These are phyloP conservation scores for Sympetrum striolatum DNA, from an alignment of 2,888 invertebrate species.

Conservation along the genomic window DNA sequence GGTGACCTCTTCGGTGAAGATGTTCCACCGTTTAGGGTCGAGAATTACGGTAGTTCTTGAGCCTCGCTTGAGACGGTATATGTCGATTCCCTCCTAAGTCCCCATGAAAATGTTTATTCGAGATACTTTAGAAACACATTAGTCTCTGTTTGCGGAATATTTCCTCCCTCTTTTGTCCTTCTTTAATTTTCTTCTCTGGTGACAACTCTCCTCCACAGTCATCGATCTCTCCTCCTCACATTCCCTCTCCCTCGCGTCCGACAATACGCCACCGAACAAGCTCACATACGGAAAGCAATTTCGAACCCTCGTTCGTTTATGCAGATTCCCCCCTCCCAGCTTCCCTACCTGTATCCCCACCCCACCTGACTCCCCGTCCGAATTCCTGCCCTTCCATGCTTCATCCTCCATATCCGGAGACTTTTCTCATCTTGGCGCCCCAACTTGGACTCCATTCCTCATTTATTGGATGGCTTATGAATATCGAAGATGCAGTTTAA, in stretches of 20 bases:
- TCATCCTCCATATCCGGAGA: background rate
- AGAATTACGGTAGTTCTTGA: no score
- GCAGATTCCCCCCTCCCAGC: background rate
- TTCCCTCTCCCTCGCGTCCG: background rate
- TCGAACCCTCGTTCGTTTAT: constrained; percentile 23
- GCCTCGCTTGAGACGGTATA: no score
- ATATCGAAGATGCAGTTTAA: background rate
- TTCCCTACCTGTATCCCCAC: background rate
- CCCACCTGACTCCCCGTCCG: background rate
- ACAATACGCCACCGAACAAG: background rate
- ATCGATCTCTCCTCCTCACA: background rate
- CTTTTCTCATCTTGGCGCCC: background rate
- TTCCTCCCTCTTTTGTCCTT: background rate
- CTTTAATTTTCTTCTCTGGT: background rate
- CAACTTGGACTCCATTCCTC: background rate
- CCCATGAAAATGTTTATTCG: no score
- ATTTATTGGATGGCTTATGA: background rate
- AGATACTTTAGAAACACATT: no score
- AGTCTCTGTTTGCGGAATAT: background rate
- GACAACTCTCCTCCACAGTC: background rate
- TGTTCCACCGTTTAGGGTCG: no score
- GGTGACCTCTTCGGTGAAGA: no score
- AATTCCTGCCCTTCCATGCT: background rate
- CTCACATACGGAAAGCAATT: background rate
- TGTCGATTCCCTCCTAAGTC: no score